Conservation (phyloP, 2,888 invertebrate genomes). For the Cecidostiba fungosa region DNA sequence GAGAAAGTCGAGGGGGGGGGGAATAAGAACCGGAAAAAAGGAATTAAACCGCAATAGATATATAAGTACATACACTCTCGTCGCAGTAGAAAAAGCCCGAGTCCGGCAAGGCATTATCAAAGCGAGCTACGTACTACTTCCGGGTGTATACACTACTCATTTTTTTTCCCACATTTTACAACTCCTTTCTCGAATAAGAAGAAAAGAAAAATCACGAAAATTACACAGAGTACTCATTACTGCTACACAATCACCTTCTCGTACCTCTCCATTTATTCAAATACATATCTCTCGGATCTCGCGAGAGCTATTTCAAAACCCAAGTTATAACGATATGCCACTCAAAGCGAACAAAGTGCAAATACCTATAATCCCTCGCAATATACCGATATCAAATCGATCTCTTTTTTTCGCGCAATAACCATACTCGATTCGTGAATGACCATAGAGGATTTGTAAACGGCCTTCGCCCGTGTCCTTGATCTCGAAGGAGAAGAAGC, state of each 20-base stretch:
- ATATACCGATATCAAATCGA: not conserved
- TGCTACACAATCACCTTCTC: too few relatives aligned
- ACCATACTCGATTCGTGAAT: not conserved
- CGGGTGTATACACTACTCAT: not conserved
- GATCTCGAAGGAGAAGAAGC: conserved; percentile 14
- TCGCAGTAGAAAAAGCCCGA: not conserved
- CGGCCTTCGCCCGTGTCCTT: conserved; percentile 43
- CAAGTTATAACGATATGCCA: not conserved
- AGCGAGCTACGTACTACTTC: not conserved
- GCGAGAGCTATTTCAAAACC: too few relatives aligned
- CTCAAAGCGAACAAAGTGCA: not conserved
- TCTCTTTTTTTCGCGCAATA: not conserved
- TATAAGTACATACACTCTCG: not conserved
- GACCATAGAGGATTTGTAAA: not conserved
- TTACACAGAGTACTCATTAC: not conserved
- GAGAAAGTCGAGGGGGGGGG: not conserved
- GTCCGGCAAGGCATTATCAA: not conserved
- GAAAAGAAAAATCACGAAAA: not conserved
- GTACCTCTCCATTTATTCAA: too few relatives aligned
- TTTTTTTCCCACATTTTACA: not conserved
- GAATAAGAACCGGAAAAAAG: not conserved
- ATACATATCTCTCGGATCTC: too few relatives aligned
- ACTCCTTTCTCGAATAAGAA: not conserved
- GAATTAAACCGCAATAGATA: not conserved
- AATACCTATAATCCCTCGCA: not conserved